Conservation (phyloP, 1,140 invertebrate species). For the Musca domestica region DNA sequence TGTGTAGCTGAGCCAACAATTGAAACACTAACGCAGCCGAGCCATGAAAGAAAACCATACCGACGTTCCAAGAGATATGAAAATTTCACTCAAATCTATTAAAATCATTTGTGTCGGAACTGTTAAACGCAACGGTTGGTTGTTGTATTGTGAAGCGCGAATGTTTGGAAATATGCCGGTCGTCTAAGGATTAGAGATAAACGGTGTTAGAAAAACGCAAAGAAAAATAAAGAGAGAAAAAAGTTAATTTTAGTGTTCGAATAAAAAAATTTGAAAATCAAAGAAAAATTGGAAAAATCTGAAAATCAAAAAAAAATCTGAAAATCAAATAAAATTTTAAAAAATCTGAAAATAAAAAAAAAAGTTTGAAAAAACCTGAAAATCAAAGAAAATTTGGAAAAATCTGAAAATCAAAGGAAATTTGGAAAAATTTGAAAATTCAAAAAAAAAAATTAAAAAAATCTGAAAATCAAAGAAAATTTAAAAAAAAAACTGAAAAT, state of each 20-base stretch:
- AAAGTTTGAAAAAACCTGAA: neutral
- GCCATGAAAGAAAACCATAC: neutral
- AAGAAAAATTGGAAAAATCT: neutral
- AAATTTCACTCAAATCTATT: slow-evolving; percentile 10
- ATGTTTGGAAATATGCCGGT: too few relatives aligned
- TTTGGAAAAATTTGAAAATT: too few relatives aligned
- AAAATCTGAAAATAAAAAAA: neutral
- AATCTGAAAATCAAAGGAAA: too few relatives aligned
- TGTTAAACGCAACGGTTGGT: slow-evolving; percentile 10
- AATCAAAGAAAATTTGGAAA: neutral
- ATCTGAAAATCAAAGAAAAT: too few relatives aligned
- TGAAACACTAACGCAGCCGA: neutral
- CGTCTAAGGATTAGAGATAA: too few relatives aligned
- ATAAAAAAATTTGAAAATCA: too few relatives aligned
- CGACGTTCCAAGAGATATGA: neutral
- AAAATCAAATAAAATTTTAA: neutral
- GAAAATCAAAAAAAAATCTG: neutral
- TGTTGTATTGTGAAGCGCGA: neutral
- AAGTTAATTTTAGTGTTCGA: too few relatives aligned
- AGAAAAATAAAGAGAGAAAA: too few relatives aligned
- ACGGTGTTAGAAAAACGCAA: too few relatives aligned
- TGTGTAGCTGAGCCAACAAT: neutral
- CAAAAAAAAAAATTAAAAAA: neutral
- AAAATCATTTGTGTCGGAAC: slow-evolving; percentile 6
- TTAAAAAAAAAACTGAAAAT: neutral